Base-by-base conservation (phyloP, 2,888 invertebrate species). In the Caenorhabditis auriculariae region DNA sequence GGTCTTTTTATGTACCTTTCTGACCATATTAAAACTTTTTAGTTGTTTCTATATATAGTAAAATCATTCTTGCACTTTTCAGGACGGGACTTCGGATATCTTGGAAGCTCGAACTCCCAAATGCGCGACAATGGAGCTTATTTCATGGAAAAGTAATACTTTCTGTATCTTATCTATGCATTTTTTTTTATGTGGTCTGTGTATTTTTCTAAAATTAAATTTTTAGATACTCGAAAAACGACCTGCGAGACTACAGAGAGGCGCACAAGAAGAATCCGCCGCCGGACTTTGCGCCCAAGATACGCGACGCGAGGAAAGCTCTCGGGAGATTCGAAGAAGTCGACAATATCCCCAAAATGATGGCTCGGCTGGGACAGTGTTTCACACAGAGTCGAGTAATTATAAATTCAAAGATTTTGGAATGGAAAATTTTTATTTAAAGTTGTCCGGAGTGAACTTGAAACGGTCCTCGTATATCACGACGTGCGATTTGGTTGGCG, bases 321-420 rank as follows among this genome's bases (percentile, higher is more conserved):
- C 42, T 69, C 51, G 66, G 69, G 48, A 54, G 72, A 15, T 81
- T 81, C 58, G 67, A 72, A 4, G 59, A 60, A 23, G 65, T 76
- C 28, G 62, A 63, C 39, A 75, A 69, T 35, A 72, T 82, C 35
- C 80, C 83, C 2, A 83, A 83, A 65, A 72, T 81, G 60, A 81
- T 83, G 74, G 81, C 82, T 23, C 69, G 82, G 7, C 67, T 83
- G 58, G 83, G 82, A 26, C 82, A 82, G 53, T 80, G 79, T 52
- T 82, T 83, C 54, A 82, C 83, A 4, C 81, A 81, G 37, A 61
- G 59, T 24, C 42, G 63, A 37, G 54, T 59, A 32, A 37, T 38
- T 39, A n/a, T 35, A 4, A 23, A 32, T 28, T 29, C 15, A 4
- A 19, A 24, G n/a, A 21, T 7, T 43, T 51, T 21, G 2, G 21